A percentile compares a stretch with the other conserved stretches of the same genome.
Conservation (phyloP, 1,140 invertebrate genomes). For the Cotesia chilonis region DNA sequence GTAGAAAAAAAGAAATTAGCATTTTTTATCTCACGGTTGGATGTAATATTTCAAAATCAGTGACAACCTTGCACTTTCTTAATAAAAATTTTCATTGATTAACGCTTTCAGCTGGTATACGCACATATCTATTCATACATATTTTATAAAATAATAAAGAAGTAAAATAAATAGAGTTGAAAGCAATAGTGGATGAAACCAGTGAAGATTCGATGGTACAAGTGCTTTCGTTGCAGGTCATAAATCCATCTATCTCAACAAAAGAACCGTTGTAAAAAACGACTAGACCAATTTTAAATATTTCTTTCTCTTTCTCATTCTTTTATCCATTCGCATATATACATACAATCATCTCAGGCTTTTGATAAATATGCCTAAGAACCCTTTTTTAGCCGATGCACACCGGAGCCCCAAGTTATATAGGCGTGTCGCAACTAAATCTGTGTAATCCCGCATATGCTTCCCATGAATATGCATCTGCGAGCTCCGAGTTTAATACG, state of each 20-base stretch:
- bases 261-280: slow-evolving; percentile 33
- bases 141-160: no score
- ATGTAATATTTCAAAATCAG: no score
- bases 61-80: no score
- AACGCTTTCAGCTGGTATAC: no score
- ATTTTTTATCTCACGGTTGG: slow-evolving; percentile 13
- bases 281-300: slow-evolving; percentile 44
- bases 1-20: not conserved
- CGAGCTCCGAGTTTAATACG: slow-evolving; percentile 59
- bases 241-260: slow-evolving; percentile 27
- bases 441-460: slow-evolving; percentile 59
- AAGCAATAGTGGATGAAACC: not conserved
- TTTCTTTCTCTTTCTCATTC: slow-evolving; percentile 15
- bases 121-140: not conserved
- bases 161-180: no score
- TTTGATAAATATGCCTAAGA: slow-evolving; percentile 42
- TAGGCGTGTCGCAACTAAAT: slow-evolving; percentile 42
- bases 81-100: no score
- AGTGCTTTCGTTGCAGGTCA: slow-evolving; percentile 32
- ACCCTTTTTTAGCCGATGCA: slow-evolving; percentile 43
- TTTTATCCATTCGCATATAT: not conserved
- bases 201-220: slow-evolving; percentile 13
- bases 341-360: slow-evolving; percentile 14
- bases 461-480: slow-evolving; percentile 64
- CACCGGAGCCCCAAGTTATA: slow-evolving; percentile 31